phyloP scores from a whole-genome alignment of 2,797 vertebrate species.

The Anas bernieri region DNA sequence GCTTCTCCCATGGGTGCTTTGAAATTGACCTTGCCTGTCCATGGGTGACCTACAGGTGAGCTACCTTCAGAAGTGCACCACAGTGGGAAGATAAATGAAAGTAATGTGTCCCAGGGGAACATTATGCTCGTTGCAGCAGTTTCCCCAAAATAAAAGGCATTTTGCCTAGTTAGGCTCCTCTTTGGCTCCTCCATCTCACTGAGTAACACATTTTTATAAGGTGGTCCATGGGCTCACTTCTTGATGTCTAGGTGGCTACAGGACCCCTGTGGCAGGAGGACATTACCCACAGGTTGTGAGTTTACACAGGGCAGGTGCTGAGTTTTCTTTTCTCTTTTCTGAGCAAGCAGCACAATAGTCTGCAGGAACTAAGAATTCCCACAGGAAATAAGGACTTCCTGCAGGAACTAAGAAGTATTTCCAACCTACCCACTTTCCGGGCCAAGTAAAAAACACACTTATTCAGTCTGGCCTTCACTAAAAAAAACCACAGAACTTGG shows the following conservation, averaged over 20 bases:
- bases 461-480: slow-evolving; percentile 14
- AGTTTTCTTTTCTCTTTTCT: slow-evolving; percentile 5
- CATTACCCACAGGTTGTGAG: neutral
- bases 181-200: neutral
- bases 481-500: slow-evolving; percentile 38
- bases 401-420: slow-evolving; percentile 58
- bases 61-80: neutral
- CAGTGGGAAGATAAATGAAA: neutral
- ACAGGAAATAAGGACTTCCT: slow-evolving; percentile 65
- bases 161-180: neutral
- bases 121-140: neutral
- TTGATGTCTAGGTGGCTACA: neutral
- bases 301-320: slow-evolving; percentile 45
- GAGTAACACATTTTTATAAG: neutral
- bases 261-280: neutral
- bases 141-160: neutral
- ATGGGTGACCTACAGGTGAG: neutral
- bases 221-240: neutral
- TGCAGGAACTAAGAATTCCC: slow-evolving; percentile 53
- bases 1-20: neutral
- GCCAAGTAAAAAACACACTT: slow-evolving; percentile 46
- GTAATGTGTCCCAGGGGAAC: neutral
- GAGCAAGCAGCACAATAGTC: slow-evolving; percentile 43
- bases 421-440: slow-evolving; percentile 42
- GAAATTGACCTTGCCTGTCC: neutral